phyloP scores from a whole-genome alignment of 2,113 vertebrate genomes.

The Urocitellus parryii region DNA sequence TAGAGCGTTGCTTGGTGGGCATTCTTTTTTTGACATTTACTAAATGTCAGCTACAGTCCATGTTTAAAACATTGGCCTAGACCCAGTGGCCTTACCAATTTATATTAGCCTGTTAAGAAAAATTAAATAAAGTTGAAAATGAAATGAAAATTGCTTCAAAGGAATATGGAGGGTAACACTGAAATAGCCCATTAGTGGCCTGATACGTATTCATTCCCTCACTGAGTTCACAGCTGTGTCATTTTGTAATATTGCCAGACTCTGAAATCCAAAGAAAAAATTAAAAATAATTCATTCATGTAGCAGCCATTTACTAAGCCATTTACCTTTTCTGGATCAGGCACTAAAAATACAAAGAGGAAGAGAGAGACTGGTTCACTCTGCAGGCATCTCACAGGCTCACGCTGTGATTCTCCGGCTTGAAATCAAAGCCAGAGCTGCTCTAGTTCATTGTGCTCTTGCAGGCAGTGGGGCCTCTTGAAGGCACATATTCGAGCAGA shows the following conservation, averaged over 20 bases:
- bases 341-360: background rate
- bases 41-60: background rate
- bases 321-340: background rate
- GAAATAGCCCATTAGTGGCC: background rate
- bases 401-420: background rate
- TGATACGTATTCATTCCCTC: background rate
- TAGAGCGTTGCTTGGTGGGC: conserved; percentile 25
- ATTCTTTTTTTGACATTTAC: conserved; percentile 36
- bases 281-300: conserved; percentile 32
- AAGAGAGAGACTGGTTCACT: background rate
- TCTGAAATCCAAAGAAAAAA: conserved; percentile 55
- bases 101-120: conserved; percentile 63
- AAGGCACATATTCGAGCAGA: background rate
- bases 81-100: conserved; percentile 18
- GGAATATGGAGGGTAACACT: conserved; percentile 26
- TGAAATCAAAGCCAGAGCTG: background rate
- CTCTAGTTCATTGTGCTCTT: background rate
- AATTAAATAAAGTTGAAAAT: conserved; percentile 65
- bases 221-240: conserved; percentile 2
- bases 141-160: conserved; percentile 67
- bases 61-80: conserved; percentile 19
- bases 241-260: conserved; percentile 17
- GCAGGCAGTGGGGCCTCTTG: background rate
- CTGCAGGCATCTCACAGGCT: background rate
- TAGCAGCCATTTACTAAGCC: conserved; percentile 13